Evolutionary conservation across 2,797 vertebrate species (phyloP).

Genomic region (Cossypha heuglini): DNA sequence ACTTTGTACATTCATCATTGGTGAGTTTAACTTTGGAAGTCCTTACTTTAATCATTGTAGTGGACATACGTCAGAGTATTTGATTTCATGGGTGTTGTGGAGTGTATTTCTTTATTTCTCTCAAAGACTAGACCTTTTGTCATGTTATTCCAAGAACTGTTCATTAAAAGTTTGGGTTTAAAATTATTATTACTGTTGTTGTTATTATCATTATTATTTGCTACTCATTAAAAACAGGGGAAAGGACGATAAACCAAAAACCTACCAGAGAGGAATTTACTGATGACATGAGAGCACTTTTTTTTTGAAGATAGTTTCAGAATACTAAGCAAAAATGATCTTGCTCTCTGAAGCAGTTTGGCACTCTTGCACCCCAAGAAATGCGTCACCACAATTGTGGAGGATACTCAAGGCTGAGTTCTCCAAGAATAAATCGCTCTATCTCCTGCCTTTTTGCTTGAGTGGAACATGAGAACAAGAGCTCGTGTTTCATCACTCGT

Average conservation of each 20-base stretch:
- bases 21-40: neutral
- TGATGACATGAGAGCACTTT: neutral
- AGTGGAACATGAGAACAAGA: neutral
- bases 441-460: neutral
- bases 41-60: neutral
- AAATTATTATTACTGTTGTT: neutral
- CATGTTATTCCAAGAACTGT: neutral
- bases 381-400: fast-evolving
- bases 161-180: neutral
- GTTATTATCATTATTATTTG: neutral
- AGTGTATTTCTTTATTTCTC: neutral
- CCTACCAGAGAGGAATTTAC: neutral
- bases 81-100: neutral
- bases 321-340: neutral
- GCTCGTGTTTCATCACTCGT: neutral
- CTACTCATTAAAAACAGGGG: neutral
- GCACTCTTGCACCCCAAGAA: neutral
- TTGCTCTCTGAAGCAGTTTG: neutral
- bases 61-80: neutral
- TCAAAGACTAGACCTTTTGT: neutral
- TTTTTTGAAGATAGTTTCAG: neutral
- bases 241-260: neutral
- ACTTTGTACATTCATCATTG: neutral
- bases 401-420: neutral
- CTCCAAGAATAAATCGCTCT: neutral